These are phyloP conservation scores for Norana najaformis DNA, from an alignment of 2,888 invertebrate genomes.

Conservation along the genomic window DNA sequence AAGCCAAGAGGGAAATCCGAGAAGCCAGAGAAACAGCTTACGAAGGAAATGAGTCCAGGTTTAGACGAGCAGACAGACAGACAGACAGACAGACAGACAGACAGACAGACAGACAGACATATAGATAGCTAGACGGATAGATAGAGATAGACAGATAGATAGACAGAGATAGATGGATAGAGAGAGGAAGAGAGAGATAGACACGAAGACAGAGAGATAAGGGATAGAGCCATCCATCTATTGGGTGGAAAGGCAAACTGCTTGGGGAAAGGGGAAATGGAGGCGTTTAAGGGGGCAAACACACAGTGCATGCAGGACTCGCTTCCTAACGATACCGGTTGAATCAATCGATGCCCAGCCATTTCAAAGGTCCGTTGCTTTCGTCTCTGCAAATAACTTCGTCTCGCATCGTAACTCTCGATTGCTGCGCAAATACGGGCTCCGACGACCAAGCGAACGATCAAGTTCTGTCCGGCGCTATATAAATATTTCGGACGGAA, in stretches of 20 bases:
- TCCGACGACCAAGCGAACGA: conserved; percentile 3
- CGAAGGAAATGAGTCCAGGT: too few species aligned
- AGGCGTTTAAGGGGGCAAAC: not conserved
- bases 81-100: too few species aligned
- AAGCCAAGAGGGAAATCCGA: too few species aligned
- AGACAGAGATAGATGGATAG: not conserved
- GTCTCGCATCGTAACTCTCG: conserved; percentile 4
- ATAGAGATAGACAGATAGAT: not conserved
- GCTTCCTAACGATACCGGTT: not conserved
- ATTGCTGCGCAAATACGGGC: not conserved
- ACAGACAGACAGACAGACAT: too few species aligned
- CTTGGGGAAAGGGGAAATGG: not conserved
- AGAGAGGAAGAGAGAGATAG: not conserved
- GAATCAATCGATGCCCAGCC: not conserved
- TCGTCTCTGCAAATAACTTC: not conserved
- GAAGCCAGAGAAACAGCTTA: too few species aligned
- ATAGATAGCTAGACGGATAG: too few species aligned
- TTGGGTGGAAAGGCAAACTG: not conserved
- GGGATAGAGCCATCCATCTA: too few species aligned
- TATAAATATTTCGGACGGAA: not conserved
- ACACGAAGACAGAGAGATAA: too few species aligned
- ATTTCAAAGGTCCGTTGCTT: not conserved
- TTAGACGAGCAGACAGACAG: too few species aligned
- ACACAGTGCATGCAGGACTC: not conserved
- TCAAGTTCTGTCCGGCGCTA: conserved; percentile 9